Base-by-base conservation (phyloP, 2,113 vertebrate species). In the Aplodontia rufa region DNA sequence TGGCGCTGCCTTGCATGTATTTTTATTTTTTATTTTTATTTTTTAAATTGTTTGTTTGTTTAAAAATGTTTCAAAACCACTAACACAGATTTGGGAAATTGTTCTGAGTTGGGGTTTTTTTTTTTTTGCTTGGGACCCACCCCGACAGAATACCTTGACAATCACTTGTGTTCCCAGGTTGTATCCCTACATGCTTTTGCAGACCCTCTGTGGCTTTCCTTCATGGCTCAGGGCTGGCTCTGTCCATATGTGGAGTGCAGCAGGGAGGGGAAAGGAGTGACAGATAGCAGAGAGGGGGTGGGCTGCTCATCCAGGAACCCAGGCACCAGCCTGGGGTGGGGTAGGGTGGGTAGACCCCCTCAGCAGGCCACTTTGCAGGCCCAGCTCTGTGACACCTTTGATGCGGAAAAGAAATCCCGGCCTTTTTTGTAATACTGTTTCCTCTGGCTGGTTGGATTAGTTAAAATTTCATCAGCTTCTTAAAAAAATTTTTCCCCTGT, bases 401-500 rank as follows among this genome's bases (percentile, higher is more conserved):
- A 97, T 97, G 90, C 12, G 0, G 84, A 55, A 90, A 78, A 84
- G 16, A 82, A 93, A 92, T 68, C 2, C 53, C 42, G 68, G 37
- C 42, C 87, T 95, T 97, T 92, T 93, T 98, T 96, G 80, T 97
- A 96, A 96, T 60, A 51, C 49, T 84, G 83, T 97, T 98, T 97
- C 84, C 60, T 89, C 96, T 95, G 72, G 84, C 91, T 95, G 93
- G 83, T 68, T 96, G 96, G 96, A 96, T 96, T 98, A 93, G 83
- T 97, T 97, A 98, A 97, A 98, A 95, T 97, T 97, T 97, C 87
- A 97, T 96, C 87, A 85, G 72, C 55, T 96, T 37, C 81, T 30
- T 30, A 83, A 81, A 92, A 96, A 75, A 37, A 51, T 35, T 8
- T 45, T 60, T 60, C 62, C 45, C 82, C 68, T 45, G n/a, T 97